Evolutionary conservation across 2,797 vertebrate species (phyloP), one percentile per base, ranked within the genome.

Genomic region (Adelosebastes latens): DNA sequence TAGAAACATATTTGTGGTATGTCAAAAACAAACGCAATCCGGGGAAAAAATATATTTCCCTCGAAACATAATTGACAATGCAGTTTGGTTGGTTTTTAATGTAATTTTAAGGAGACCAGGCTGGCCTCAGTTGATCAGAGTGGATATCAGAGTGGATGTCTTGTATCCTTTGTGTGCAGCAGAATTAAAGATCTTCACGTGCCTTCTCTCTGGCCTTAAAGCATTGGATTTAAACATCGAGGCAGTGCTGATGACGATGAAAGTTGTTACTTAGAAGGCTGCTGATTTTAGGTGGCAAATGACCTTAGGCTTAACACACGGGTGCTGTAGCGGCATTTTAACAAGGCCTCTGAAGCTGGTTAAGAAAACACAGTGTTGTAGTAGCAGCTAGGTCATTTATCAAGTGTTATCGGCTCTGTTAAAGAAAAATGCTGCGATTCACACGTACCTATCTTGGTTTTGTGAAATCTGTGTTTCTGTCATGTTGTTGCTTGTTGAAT

Each of bases 341-440:
- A 91, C 14, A 71, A 74, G 74, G 55, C 20, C 36, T 68, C 18
- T 20, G 32, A 32, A 34, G 71, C 56, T 31, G 68, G 59, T 79
- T 77, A 83, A 83, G 49, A 67, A 84, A 84, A 77, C 67, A 69
- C 32, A 46, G 36, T 27, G 59, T 42, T 74, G 61, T 52, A 16
- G 62, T 16, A 82, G 56, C 79, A 78, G 70, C 67, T 20, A 4
- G 72, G 80, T 80, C 72, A 80, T 90, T 91, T 72, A 91, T 89
- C 81, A 84, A 75, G 31, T n/a, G 67, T 74, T 89, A 82, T 92
- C 76, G 83, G 16, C 79, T 76, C 60, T 68, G 39, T 74, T 76
- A 71, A 68, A 79, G 53, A 18, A 81, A 75, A 66, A 11, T 71
- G 29, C 22, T n/a, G 60, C 25, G 34, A 79, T 76, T 84, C 70